Base-by-base conservation (phyloP, 2,888 invertebrate species). In the Amphimallon solstitiale region DNA sequence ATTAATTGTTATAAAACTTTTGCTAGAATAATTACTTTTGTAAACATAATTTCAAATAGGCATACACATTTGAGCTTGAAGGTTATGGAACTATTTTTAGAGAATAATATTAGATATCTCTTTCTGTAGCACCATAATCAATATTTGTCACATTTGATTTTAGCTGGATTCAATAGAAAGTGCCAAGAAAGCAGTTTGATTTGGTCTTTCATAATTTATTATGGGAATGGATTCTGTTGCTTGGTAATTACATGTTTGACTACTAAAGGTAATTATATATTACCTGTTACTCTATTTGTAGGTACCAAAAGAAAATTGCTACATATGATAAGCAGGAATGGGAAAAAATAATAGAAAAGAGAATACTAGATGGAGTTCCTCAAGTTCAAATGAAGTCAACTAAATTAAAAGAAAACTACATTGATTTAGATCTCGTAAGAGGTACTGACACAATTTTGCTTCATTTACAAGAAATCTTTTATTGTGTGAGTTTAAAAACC, bases 321-420 rank as follows among this genome's bases (percentile, higher is more conserved):
- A 93, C 94, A 21, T 97, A 97, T 84, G 97, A 98, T 85, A 97
- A 97, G 81, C 95, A 97, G 78, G 91, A 93, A 88, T 98, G 97
- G 97, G 98, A 98, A 82, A 94, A 93, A 74, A 95, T 94, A 76
- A 92, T 97, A 73, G 97, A 98, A 79, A 93, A 94, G 80, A 90
- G 93, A 76, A 94, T 96, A 76, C 86, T 95, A 61, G 90, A 92
- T 84, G 94, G 94, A 72, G 89, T 95, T 62, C 90, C 90, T 67
- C 92, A 94, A 80, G 88, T 92, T 64, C 78, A 79, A 62, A 89
- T 91, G 80, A 91, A 92, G 82, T 90, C 89, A 68, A 89, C 92
- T 15, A 92, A 90, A 78, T 86, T 94, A 9, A 94, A 95, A 80
- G 52, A 67, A 38, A 67, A 72, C 49, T 89, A 96, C 46, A 98